Base-by-base conservation (phyloP, 2,797 vertebrate species). In the Danio choprae region DNA sequence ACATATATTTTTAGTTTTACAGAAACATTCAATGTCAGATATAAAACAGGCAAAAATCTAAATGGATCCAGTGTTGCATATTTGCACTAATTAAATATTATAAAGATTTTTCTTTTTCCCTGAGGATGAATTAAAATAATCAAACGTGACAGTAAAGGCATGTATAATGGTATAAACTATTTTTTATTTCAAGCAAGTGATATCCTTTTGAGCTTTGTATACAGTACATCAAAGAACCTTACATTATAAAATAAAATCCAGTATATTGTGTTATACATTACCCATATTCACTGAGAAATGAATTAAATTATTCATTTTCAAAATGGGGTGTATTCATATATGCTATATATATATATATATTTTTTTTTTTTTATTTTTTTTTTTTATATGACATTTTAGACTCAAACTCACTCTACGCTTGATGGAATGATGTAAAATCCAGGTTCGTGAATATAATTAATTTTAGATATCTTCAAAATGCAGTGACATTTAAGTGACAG, bases 401-500 rank as follows among this genome's bases (percentile, higher is more conserved):
- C 2, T 6, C 48, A 5, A 69, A 10, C 6, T 51, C 36, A 8
- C n/a, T 0, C 1, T 13, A 36, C 8, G 18, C 6, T 8, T 6
- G 7, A 13, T 53, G 50, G 70, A 53, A 40, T 53, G 4, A 18
- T 18, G 9, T 51, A 69, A 10, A 69, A 69, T 38, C 22, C 4
- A 12, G 5, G 13, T 68, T 69, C 3, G 74, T 74, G n/a, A 10
- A 46, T 7, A 16, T 46, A 48, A 46, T 22, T 15, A 9, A 41
- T 41, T 51, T 75, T 10, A 58, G 13, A 72, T 40, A n/a, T 46
- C 18, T 50, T 60, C 4, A 69, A 10, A 8, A 20, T 20, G 22
- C 18, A 55, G 46, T 18, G 29, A 29, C 10, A 41, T 20, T 51
- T 36, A 58, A 74, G 65, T 59, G 41, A 68, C 77, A 63, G 62